Evolutionary conservation across 2,797 vertebrate species (phyloP), one percentile per base, ranked within the genome.

Genomic region (Neosalanx taihuensis): DNA sequence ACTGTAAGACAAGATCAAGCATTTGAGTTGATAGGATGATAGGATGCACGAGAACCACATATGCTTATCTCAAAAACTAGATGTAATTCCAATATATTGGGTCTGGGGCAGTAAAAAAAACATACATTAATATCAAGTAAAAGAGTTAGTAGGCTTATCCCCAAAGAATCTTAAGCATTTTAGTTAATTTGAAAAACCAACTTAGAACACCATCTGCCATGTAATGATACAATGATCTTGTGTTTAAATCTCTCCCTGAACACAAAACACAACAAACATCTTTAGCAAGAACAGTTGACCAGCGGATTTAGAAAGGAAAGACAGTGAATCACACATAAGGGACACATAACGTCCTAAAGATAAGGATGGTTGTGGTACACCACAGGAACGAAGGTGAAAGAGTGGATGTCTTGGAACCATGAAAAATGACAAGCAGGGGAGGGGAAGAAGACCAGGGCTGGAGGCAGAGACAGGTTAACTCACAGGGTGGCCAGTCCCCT

Each of bases 401-500:
- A n/a, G 18, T n/a, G 51, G 51, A 56, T 56, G 18, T 56, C 15
- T n/a, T n/a, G 4, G 6, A 2, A 56, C 51, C 51, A 7, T n/a
- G 51, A 13, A 53, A 13, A 64, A 41, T 9, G 59, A 64, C 53
- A 69, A 31, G 26, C 20, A 53, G 17, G 9, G 29, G 2, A 53
- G 51, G 72, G 20, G 49, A 30, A 53, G 13, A 18, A 64, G 71
- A 68, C 56, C 61, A 69, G 5, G 23, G 51, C 23, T 37, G 56
- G 51, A 37, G 37, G 33, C 1, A 57, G 7, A 46, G 13, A n/a
- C 67, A 74, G 17, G 26, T 23, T n/a, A 65, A 92, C 92, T 93
- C 87, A 93, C 92, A 93, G 70, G 90, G 89, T 9, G 84, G 77
- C 82, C 84, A 89, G 83, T 91, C 90, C 81, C 88, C 91, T 15